Base-by-base conservation (phyloP, 2,113 vertebrate genomes). In the Silurus asotus region DNA sequence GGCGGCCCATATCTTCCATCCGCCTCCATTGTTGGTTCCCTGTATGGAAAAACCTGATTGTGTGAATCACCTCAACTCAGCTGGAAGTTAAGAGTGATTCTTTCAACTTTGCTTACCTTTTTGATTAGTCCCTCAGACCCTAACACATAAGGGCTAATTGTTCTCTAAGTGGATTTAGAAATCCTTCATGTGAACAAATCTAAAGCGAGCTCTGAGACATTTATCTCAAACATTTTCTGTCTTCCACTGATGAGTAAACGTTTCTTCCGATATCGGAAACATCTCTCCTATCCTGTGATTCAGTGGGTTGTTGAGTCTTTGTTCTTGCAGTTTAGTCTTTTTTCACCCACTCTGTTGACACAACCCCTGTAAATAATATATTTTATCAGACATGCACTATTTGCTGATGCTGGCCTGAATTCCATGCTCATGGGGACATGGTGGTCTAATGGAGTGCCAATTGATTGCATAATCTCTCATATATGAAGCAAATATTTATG, bases 271-370 rank as follows among this genome's bases (percentile, higher is more conserved):
- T 59, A 45, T 61, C 19, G 0, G 56, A 64, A 37, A 51, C 20
- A 45, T 81, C 79, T 14, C 59, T 25, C 51, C 2, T n/a, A 2
- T 48, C 25, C 61, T 85, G 7, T 59, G 62, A 64, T 84, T 84
- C 58, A 51, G 69, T 8, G 3, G 61, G 51, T 48, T 83, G 86
- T 87, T 65, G 67, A 76, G 45, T 62, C 80, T 82, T 74, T 69
- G 37, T 28, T 17, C n/a, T n/a, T 4, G 9, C 45, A 23, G 69
- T 65, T 67, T 82, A 19, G 11, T 25, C 45, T 51, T 25, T 37
- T n/a, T n/a, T 37, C 45, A 2, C 23, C 64, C 37, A 8, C n/a
- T 25, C 72, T 72, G 75, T 17, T 69, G 67, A 79, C 17, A 11
- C 6, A 55, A 17, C 25, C 49, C 5, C 56, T 79, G 8, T 19